Evolutionary conservation across 2,113 vertebrate species (phyloP).

Genomic region (Centropus unirufus): DNA sequence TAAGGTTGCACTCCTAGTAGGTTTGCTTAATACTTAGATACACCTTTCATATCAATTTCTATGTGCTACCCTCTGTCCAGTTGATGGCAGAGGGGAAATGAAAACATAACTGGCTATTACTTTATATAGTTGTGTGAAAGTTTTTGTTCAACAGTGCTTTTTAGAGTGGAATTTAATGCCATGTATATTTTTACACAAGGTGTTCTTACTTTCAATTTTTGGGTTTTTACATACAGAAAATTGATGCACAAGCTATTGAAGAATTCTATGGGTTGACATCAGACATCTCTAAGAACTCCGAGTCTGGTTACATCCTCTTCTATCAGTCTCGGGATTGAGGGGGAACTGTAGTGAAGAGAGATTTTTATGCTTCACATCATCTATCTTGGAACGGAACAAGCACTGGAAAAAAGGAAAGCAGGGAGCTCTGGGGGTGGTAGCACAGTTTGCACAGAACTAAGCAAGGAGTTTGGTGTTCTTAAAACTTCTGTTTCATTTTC

Average conservation of each 20-base stretch:
- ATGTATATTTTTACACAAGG: background rate
- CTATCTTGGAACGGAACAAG: slow-evolving; percentile 69
- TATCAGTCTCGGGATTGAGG: slow-evolving; percentile 86
- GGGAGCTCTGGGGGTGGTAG: slow-evolving; percentile 75
- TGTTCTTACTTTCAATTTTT: background rate
- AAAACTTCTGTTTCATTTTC: slow-evolving; percentile 67
- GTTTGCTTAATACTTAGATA: background rate
- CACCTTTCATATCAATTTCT: too few species aligned
- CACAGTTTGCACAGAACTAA: slow-evolving; percentile 80
- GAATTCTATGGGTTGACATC: slow-evolving; percentile 89
- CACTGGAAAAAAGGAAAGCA: slow-evolving; percentile 70
- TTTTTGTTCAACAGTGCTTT: background rate
- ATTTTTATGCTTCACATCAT: slow-evolving; percentile 65
- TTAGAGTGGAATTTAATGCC: background rate
- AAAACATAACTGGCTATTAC: background rate
- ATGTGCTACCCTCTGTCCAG: background rate
- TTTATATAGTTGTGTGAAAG: background rate
- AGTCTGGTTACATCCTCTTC: slow-evolving; percentile 89
- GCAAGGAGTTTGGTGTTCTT: slow-evolving; percentile 68
- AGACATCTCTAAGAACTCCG: slow-evolving; percentile 88
- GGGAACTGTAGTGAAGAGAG: slow-evolving; percentile 44
- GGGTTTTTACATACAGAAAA: slow-evolving; percentile 76
- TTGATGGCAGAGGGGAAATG: background rate
- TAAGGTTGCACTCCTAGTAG: background rate
- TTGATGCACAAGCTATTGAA: slow-evolving; percentile 89